Conservation (phyloP, 1,140 invertebrate species). For the Eueides isabella region DNA sequence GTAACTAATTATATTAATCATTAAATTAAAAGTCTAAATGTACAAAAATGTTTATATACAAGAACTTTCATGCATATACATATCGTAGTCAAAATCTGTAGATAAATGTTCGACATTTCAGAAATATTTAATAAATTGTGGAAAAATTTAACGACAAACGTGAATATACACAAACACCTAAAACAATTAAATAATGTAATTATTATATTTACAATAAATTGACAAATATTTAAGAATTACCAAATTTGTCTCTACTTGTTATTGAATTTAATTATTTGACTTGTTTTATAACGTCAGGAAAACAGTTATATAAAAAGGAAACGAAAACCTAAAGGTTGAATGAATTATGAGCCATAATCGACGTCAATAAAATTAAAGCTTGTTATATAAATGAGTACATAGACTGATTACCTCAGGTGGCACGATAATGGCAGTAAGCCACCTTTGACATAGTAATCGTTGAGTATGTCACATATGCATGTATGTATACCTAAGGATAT, state of each 20-base stretch:
- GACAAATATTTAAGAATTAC: constrained; percentile 34
- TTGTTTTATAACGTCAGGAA: background rate
- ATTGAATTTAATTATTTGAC: constrained; percentile 27
- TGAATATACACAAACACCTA: constrained; percentile 38
- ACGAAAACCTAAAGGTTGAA: background rate
- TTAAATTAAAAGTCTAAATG: constrained; percentile 73
- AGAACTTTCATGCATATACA: constrained; percentile 60
- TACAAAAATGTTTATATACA: constrained; percentile 74
- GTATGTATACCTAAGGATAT: background rate
- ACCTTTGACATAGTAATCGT: constrained; percentile 45
- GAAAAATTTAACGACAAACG: constrained; percentile 40
- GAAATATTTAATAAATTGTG: constrained; percentile 40
- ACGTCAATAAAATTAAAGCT: constrained; percentile 10
- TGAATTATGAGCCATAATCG: background rate
- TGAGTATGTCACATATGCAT: constrained; percentile 15
- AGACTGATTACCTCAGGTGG: constrained; percentile 43
- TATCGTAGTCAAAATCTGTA: constrained; percentile 39
- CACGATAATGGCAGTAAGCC: constrained; percentile 57
- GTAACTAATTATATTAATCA: constrained; percentile 66
- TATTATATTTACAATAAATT: constrained; percentile 43
- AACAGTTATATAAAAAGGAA: background rate
- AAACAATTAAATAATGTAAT: constrained; percentile 34
- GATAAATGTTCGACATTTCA: constrained; percentile 41
- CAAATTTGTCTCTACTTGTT: constrained; percentile 19
- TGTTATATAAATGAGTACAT: constrained; percentile 13